phyloP scores from a whole-genome alignment of 2,113 vertebrate species.

The Pachypanchax playfairii region DNA sequence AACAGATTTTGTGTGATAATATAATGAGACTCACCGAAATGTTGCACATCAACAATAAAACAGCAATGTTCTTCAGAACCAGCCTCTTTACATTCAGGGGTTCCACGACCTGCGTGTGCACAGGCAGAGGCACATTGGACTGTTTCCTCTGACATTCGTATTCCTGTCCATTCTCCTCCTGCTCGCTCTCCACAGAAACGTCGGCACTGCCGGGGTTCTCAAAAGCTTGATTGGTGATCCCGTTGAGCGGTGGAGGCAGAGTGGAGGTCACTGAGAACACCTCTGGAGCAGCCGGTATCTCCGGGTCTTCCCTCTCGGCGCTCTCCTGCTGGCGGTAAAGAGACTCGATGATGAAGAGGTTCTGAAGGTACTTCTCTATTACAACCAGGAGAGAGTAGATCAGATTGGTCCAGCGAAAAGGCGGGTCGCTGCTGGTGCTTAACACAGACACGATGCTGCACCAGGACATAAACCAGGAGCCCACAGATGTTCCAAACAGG shows the following conservation, averaged over 20 bases:
- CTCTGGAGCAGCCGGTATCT: conserved; percentile 70
- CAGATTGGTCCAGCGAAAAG: conserved; percentile 89
- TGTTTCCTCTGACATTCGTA: conserved; percentile 52
- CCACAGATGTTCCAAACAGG: conserved; percentile 88
- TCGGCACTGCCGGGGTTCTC: conserved; percentile 47
- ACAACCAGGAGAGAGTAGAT: conserved; percentile 88
- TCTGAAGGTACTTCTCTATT: conserved; percentile 93
- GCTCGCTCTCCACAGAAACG: conserved; percentile 57
- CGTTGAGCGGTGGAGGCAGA: conserved; percentile 71
- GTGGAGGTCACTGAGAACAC: conserved; percentile 84
- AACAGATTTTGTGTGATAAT: not conserved
- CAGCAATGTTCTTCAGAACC: conserved; percentile 88
- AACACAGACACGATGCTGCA: conserved; percentile 88
- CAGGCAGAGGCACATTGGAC: conserved; percentile 60
- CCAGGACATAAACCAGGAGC: conserved; percentile 98
- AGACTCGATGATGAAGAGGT: conserved; percentile 94
- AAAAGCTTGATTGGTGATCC: conserved; percentile 78
- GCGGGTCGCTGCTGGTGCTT: conserved; percentile 74
- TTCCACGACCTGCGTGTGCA: conserved; percentile 31
- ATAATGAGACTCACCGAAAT: conserved; percentile 74
- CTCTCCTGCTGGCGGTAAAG: conserved; percentile 82
- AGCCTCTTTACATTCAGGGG: conserved; percentile 77
- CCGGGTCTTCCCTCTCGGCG: conserved; percentile 58
- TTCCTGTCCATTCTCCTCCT: conserved; percentile 60
- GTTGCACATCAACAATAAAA: conserved; percentile 90